These are phyloP conservation scores for Drosophila ficusphila DNA, from an alignment of 1,140 invertebrate genomes.

Conservation along the genomic window DNA sequence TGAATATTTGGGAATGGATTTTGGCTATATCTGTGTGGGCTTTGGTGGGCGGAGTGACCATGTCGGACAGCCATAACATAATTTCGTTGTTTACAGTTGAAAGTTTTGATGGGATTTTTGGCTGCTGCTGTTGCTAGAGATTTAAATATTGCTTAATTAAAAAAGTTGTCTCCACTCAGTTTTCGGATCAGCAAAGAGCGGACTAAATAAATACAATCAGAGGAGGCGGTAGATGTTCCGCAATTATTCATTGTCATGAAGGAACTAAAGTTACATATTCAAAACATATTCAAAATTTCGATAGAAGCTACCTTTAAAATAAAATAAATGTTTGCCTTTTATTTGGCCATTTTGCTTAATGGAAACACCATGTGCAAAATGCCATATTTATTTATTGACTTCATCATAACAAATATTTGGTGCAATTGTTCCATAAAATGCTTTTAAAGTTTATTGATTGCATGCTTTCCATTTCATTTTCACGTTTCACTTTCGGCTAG, in stretches of 20 bases:
- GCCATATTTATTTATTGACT: slow-evolving; percentile 3
- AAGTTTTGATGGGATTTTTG: slow-evolving; percentile 58
- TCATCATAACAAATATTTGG: background rate
- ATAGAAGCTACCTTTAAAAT: background rate
- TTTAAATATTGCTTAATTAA: slow-evolving; percentile 77
- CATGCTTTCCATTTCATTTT: slow-evolving; percentile 6
- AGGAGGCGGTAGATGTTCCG: background rate
- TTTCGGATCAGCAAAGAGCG: slow-evolving; percentile 23
- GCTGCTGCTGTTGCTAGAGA: slow-evolving; percentile 34
- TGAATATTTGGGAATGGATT: slow-evolving; percentile 72
- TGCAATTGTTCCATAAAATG: background rate
- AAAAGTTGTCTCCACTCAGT: slow-evolving; percentile 55
- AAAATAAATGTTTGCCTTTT: background rate
- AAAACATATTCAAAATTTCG: background rate
- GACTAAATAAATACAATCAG: slow-evolving; percentile 13
- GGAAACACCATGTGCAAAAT: slow-evolving; percentile 5
- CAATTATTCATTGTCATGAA: slow-evolving; percentile 11
- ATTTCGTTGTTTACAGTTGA: slow-evolving; percentile 71
- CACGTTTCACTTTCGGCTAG: background rate
- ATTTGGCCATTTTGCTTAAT: background rate
- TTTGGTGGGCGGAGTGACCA: slow-evolving; percentile 3
- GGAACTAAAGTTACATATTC: background rate
- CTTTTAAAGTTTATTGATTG: slow-evolving; percentile 20
- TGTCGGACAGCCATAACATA: slow-evolving; percentile 31
- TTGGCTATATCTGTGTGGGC: slow-evolving; percentile 23